These are phyloP conservation scores for Leucoraja erinaceus DNA, from an alignment of 2,113 vertebrate species.

Conservation along the genomic window DNA sequence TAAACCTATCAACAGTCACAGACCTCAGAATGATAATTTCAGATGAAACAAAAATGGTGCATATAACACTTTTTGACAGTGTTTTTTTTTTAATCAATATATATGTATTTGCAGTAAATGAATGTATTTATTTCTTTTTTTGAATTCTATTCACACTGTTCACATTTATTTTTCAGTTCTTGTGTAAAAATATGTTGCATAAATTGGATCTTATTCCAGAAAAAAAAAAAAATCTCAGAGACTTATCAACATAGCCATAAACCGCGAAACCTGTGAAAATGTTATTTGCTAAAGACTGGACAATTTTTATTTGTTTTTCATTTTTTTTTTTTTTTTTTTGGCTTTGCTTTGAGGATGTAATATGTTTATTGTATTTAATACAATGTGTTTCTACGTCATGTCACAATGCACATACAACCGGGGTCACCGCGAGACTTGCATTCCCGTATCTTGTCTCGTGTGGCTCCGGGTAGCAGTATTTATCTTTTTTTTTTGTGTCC, in stretches of 20 bases:
- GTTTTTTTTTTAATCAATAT: constrained; percentile 92
- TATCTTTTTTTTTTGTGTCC: constrained; percentile 27
- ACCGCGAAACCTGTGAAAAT: constrained; percentile 80
- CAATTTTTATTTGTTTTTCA: constrained; percentile 42
- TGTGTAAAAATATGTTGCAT: constrained; percentile 56
- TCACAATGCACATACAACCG: constrained; percentile 54
- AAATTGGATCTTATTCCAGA: constrained; percentile 56
- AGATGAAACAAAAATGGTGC: constrained; percentile 70
- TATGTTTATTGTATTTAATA: constrained; percentile 59
- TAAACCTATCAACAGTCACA: constrained; percentile 91
- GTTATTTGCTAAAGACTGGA: constrained; percentile 56
- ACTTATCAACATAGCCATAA: constrained; percentile 82
- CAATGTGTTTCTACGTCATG: constrained; percentile 53
- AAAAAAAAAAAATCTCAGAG: constrained; percentile 60
- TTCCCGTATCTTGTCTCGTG: constrained; percentile 41
- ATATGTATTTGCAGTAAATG: constrained; percentile 88
- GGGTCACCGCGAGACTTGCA: constrained; percentile 51
- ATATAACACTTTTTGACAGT: constrained; percentile 86
- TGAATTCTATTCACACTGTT: constrained; percentile 74
- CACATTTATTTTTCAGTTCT: constrained; percentile 50
- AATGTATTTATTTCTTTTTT: constrained; percentile 94
- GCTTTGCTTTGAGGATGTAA: constrained; percentile 55
- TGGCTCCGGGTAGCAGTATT: constrained; percentile 8
- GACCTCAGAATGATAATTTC: constrained; percentile 87
- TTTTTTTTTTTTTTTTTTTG: constrained; percentile 40